These are phyloP conservation scores for Otus sunia DNA, from an alignment of 2,113 vertebrate species.

Conservation along the genomic window DNA sequence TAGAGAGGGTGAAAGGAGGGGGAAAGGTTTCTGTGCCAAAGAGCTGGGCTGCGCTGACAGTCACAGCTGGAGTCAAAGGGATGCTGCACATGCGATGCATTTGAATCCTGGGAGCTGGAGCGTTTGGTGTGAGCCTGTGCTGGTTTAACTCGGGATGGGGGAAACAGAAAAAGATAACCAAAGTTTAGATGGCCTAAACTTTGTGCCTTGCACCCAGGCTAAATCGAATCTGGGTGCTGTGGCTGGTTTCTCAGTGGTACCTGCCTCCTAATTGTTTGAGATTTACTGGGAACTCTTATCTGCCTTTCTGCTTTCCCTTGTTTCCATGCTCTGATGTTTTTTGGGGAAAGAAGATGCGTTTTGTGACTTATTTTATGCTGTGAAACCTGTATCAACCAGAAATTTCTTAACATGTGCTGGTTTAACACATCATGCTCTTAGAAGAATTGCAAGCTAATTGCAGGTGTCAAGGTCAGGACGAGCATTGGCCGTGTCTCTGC, in stretches of 20 bases:
- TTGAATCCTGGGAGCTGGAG: background rate
- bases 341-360: fast-evolving
- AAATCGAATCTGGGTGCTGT: background rate
- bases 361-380: background rate
- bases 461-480: background rate
- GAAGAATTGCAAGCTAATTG: background rate
- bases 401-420: fast-evolving
- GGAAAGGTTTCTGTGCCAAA: background rate
- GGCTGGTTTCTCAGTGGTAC: background rate
- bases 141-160: background rate
- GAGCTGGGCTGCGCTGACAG: background rate
- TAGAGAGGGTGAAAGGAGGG: background rate
- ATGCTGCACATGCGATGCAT: fast-evolving
- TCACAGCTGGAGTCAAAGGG: background rate
- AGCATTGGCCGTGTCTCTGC: fast-evolving
- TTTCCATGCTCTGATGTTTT: background rate
- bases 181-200: background rate
- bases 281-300: background rate
- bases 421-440: background rate
- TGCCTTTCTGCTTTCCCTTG: background rate
- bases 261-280: background rate
- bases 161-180: background rate
- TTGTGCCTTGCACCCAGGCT: background rate
- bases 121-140: background rate
- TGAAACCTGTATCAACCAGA: background rate